These are phyloP conservation scores for Solenodon paradoxus DNA, from an alignment of 2,113 vertebrate genomes.

Conservation along the genomic window DNA sequence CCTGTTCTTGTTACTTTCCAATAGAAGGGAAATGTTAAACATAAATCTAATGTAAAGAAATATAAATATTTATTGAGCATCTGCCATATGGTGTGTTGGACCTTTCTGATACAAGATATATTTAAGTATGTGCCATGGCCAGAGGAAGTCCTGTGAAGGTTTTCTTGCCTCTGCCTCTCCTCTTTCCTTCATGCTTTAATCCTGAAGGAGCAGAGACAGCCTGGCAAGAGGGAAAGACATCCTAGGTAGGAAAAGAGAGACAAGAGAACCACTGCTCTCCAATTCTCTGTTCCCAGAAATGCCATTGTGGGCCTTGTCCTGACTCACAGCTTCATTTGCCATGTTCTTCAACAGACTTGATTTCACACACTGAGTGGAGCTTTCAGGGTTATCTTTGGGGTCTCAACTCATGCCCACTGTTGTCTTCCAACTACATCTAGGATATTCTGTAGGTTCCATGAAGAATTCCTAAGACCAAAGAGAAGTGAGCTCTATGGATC, in stretches of 20 bases:
- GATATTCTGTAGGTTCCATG: background rate
- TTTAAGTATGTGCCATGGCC: background rate
- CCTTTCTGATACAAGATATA: background rate
- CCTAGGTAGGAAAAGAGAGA: background rate
- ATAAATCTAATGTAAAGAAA: background rate
- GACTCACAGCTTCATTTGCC: background rate
- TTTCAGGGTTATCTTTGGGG: background rate
- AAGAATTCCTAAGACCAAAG: conserved; percentile 22
- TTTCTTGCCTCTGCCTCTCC: background rate
- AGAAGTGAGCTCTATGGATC: background rate
- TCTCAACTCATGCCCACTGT: background rate
- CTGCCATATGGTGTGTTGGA: background rate
- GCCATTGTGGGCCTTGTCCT: background rate
- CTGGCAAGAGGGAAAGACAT: background rate
- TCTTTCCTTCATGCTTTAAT: background rate
- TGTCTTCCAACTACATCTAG: background rate
- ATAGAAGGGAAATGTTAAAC: background rate
- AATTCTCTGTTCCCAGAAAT: background rate
- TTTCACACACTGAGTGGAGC: background rate
- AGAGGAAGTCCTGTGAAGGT: background rate
- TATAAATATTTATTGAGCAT: background rate
- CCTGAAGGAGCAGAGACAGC: background rate
- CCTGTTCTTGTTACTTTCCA: background rate
- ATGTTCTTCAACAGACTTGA: background rate
- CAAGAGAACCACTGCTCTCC: background rate